Base-by-base conservation (phyloP, 2,797 vertebrate species). In the Neoniphon sammara region DNA sequence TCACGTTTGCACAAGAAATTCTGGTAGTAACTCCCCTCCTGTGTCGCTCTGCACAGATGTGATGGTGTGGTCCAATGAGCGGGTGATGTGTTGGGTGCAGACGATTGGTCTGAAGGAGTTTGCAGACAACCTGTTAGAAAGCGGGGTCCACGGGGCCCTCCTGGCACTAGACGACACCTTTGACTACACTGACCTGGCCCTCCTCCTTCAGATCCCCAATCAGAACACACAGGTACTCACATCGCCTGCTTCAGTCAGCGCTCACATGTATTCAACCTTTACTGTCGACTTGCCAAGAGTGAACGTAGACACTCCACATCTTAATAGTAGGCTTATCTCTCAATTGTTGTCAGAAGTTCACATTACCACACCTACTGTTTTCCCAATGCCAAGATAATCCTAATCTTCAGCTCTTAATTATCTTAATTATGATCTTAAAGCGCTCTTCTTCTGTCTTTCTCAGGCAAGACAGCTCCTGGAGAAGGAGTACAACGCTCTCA, bases 31-130 rank as follows among this genome's bases (percentile, higher is more conserved):
- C 10, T 59, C 0, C 9, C 1, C 27, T 30, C 27, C 6, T 49
- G 6, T 52, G 42, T 58, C 39, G 57, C 52, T 18, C 52, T 58
- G 20, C 72, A 2, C 85, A 97, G 96, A 97, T 73, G 97, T 98
- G 81, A 96, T 98, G 96, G 97, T 97, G 62, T 98, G 97, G 97
- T 97, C 97, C 80, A 98, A 98, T 23, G 96, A 98, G 84, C 93
- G 97, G 4, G 96, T 98, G 73, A 97, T 97, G 96, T 96, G 95
- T 79, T 98, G 97, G 97, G 95, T 97, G 49, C 96, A 97, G 83
- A 92, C 93, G 8, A 94, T 98, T 5, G 96, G 97, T 10, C 93
- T 98, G 74, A 97, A 97, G 89, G 97, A 98, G 86, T 97, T 95
- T 74, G 96, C 96, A 20, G 96, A 96, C 77, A 97, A 97, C 90